Base-by-base conservation (phyloP, 1,140 invertebrate genomes). In the Bombus waltoni region DNA sequence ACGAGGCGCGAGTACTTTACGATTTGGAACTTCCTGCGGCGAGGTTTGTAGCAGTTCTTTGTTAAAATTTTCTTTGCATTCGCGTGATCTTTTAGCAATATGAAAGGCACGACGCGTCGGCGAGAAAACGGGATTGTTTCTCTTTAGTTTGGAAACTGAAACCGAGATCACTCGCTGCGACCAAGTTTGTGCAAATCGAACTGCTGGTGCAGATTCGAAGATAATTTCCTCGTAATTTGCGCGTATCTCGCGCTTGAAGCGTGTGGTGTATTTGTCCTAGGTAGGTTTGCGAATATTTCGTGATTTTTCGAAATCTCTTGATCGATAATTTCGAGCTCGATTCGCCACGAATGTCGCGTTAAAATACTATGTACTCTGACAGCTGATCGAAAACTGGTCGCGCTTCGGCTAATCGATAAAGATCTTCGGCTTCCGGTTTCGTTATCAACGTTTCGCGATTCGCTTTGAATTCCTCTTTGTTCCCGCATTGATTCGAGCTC, bases 401-500 rank as follows among this genome's bases (percentile, higher is more conserved):
- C 53, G 66, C 32, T 38, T 10, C 53, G 8, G n/a, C 62, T 32
- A 25, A 38, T 74, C 71, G 84, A 88, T 88, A 86, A 57, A 4
- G 11, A 86, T 89, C 87, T 74, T 25, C 47, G 25, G 59, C 65
- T 85, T 85, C 87, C 82, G 77, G 70, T 83, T 70, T 28, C 47
- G 79, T 81, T 89, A 84, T 88, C 86, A 62, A 8, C 65, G 59
- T 59, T 74, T n/a, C 53, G 22, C 86, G 83, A 87, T 88, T 87
- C 77, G 85, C 35, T 57, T 68, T 81, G 59, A 71, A 81, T 85
- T 89, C 71, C 44, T 86, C 83, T 87, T 87, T 89, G 72, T 87
- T 70, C 66, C n/a, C 15, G 35, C 28, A 40, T 75, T 35, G 62
- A 86, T 75, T 28, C 65, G n/a, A 38, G 68, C 83, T 80, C 59